These are phyloP conservation scores for Benthosema pterotum DNA, from an alignment of 2,797 vertebrate species.

Conservation along the genomic window DNA sequence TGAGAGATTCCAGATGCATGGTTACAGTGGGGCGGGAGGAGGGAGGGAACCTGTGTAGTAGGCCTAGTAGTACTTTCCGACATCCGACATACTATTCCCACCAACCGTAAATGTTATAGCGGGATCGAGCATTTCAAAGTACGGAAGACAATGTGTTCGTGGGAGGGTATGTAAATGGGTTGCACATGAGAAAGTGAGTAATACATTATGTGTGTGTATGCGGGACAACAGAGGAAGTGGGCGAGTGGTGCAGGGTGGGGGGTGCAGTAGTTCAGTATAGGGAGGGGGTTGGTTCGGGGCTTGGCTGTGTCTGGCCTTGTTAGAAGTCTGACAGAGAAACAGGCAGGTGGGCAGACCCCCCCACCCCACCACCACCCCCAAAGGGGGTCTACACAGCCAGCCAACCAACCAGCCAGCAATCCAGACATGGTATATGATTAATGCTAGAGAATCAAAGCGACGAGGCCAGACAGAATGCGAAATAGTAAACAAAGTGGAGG, in stretches of 20 bases:
- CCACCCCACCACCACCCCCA: too few relatives aligned
- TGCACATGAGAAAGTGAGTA: slow-evolving; percentile 9
- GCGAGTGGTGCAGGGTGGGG: slow-evolving; percentile 2
- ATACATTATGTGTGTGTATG: slow-evolving; percentile 1
- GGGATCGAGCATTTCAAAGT: too few relatives aligned
- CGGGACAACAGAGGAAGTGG: slow-evolving; percentile 1
- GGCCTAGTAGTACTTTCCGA: too few relatives aligned
- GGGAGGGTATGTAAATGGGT: neutral
- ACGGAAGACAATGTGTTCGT: neutral
- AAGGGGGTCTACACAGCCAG: neutral
- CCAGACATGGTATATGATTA: too few relatives aligned
- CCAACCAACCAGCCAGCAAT: too few relatives aligned
- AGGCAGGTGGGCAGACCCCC: neutral
- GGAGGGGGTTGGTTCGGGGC: neutral
- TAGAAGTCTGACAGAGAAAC: slow-evolving; percentile 4
- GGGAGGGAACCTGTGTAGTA: too few relatives aligned
- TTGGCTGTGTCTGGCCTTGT: slow-evolving; percentile 11
- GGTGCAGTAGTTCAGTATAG: neutral
- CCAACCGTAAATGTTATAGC: neutral
- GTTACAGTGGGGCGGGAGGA: too few relatives aligned
- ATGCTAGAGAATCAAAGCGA: neutral
- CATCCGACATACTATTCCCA: too few relatives aligned
- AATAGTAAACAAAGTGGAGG: neutral
- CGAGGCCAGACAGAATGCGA: neutral
- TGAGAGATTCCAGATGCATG: too few relatives aligned